Evolutionary conservation across 1,140 invertebrate species (phyloP), one percentile per base, ranked within the genome.

Genomic region (Sminthurinus signatus): DNA sequence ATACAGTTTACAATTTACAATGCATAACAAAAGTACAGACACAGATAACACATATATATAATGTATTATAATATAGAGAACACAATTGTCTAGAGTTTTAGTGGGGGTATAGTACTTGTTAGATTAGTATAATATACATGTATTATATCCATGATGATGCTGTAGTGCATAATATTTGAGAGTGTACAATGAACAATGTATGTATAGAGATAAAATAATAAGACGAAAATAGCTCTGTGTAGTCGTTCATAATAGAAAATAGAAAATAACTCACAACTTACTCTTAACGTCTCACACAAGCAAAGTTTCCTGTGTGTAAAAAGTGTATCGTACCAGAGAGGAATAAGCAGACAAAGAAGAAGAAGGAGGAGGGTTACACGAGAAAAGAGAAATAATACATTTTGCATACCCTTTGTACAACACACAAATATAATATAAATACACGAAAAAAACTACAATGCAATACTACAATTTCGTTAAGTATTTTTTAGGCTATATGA

Each of bases 151-250:
- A n/a, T n/a, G n/a, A n/a, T n/a, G n/a, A n/a, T n/a, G n/a, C n/a
- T n/a, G n/a, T n/a, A n/a, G n/a, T n/a, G n/a, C n/a, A n/a, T n/a
- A n/a, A n/a, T n/a, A n/a, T n/a, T n/a, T n/a, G n/a, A n/a, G n/a
- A n/a, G n/a, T 36, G 15, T 36, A 36, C 32, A 36, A 36, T 15
- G n/a, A n/a, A n/a, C n/a, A n/a, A 42, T 42, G 39, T 42, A 48
- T 12, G 44, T 48, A 48, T 48, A n/a, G 44, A 50, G 44, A 44
- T 46, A 36, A 36, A 36, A 36, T 36, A 60, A 60, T 60, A 60
- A 36, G 50, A 61, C 60, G 19, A 52, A 61, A 61, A 61, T 61
- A 61, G 60, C 50, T 61, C 42, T 61, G 60, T 61, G 39, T 61
- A 61, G 60, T n/a, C n/a, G n/a, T 61, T 61, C 60, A 61, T 52